phyloP scores from a whole-genome alignment of 2,797 vertebrate genomes.

The Odontamblyopus lacepedii region DNA sequence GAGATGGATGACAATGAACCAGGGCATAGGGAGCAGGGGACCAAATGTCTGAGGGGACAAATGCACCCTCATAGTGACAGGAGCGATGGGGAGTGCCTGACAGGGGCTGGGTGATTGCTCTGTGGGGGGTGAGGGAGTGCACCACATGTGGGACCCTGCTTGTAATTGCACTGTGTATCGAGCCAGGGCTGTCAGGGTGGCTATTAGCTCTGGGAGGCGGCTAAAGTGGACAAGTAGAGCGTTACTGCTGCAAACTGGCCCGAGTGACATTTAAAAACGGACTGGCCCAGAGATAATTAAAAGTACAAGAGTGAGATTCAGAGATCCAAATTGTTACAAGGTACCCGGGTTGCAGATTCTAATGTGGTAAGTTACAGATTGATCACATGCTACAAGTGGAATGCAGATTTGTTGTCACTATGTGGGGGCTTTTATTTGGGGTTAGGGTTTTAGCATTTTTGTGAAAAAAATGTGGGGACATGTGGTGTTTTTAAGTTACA shows the following conservation, averaged over 20 bases:
- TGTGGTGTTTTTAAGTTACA: not conserved
- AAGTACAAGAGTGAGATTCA: slow-evolving; percentile 24
- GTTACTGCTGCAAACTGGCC: slow-evolving; percentile 20
- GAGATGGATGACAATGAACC: slow-evolving; percentile 32
- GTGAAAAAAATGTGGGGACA: no score
- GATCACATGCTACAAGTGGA: not conserved
- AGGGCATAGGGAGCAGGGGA: not conserved
- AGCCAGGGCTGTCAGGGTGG: slow-evolving; percentile 50
- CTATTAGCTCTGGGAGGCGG: slow-evolving; percentile 53
- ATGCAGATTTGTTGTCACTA: not conserved
- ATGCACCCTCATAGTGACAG: slow-evolving; percentile 40
- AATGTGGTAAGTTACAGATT: not conserved
- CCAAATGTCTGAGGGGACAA: slow-evolving; percentile 28
- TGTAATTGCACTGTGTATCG: slow-evolving; percentile 56
- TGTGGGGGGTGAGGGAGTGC: slow-evolving; percentile 23
- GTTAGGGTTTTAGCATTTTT: no score
- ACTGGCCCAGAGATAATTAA: slow-evolving; percentile 10
- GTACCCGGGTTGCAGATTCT: not conserved
- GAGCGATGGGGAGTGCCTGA: slow-evolving; percentile 22
- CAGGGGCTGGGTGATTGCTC: slow-evolving; percentile 42
- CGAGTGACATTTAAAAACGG: slow-evolving; percentile 48
- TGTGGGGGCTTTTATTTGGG: not conserved
- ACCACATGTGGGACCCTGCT: slow-evolving; percentile 33
- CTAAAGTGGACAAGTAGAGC: slow-evolving; percentile 42
- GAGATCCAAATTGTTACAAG: slow-evolving; percentile 20